A percentile compares a stretch with the other conserved stretches of the same genome.
Evolutionary conservation across 2,797 vertebrate genomes (phyloP).

Genomic region (Alectoris magna): DNA sequence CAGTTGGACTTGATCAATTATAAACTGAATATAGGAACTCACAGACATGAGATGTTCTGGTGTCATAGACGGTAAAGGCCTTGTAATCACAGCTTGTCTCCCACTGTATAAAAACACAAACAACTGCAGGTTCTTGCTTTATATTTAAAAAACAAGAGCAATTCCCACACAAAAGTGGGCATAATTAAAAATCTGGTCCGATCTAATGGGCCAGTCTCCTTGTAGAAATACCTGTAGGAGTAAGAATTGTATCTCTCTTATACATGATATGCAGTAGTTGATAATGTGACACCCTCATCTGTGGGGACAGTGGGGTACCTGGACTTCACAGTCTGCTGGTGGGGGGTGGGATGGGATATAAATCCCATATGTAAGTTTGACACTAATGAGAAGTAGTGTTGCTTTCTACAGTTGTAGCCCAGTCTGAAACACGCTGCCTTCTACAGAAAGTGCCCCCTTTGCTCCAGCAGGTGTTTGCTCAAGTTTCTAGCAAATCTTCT

Average conservation of each 20-base stretch:
- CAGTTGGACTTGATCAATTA: background rate
- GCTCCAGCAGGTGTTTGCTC: background rate
- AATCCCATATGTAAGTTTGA: background rate
- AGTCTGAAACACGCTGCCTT: background rate
- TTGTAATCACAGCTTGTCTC: conserved; percentile 29
- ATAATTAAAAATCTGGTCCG: background rate
- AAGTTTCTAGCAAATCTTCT: background rate
- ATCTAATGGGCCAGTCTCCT: background rate
- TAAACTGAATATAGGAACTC: conserved; percentile 24
- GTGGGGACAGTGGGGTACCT: background rate
- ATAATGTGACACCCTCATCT: background rate
- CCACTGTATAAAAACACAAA: conserved; percentile 15
- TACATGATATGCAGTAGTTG: background rate
- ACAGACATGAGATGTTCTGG: background rate
- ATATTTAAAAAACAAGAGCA: background rate
- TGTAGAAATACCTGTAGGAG: background rate
- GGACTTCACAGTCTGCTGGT: background rate
- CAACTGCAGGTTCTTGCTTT: background rate
- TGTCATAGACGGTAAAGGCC: background rate
- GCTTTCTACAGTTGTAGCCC: background rate
- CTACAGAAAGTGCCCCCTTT: background rate
- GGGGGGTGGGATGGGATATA: background rate
- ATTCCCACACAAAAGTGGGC: background rate
- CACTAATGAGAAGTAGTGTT: background rate
- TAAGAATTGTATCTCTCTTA: background rate